Evolutionary conservation across 2,888 invertebrate species (phyloP).

Genomic region (Clunio marinus): DNA sequence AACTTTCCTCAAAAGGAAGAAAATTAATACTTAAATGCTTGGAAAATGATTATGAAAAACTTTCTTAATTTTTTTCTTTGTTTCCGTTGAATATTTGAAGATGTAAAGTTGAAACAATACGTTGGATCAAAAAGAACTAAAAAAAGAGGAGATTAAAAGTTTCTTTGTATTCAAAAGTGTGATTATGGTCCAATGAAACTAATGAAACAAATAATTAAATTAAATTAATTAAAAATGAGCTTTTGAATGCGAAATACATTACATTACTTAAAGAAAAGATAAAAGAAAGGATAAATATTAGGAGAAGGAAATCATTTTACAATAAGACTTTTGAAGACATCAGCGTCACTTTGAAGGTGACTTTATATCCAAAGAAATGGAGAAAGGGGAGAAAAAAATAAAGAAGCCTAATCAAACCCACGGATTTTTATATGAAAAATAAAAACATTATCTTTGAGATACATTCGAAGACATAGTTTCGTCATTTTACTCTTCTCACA

Average conservation of each 20-base stretch:
- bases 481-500: constrained; percentile 3
- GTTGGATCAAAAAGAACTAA: constrained; percentile 3
- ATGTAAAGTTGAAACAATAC: background rate
- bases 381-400: background rate
- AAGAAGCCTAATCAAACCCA: constrained; percentile 5
- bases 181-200: constrained; percentile 31
- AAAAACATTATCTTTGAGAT: background rate
- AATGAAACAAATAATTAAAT: constrained; percentile 27
- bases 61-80: background rate
- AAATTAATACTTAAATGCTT: background rate
- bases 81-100: background rate
- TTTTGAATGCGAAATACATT: constrained; percentile 31
- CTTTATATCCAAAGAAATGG: background rate
- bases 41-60: background rate
- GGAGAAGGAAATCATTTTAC: constrained; percentile 24
- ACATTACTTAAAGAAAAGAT: constrained; percentile 12
- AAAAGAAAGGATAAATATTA: background rate
- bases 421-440: constrained; percentile 1
- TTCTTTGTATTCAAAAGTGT: constrained; percentile 28
- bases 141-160: background rate
- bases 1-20: background rate
- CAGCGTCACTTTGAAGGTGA: constrained; percentile 21
- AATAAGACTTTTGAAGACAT: constrained; percentile 35
- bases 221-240: constrained; percentile 31
- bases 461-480: background rate